These are phyloP conservation scores for Phacellophora camtschatica DNA, from an alignment of 30 jellyfish, hydroid and myxozoan species.

Conservation along the genomic window DNA sequence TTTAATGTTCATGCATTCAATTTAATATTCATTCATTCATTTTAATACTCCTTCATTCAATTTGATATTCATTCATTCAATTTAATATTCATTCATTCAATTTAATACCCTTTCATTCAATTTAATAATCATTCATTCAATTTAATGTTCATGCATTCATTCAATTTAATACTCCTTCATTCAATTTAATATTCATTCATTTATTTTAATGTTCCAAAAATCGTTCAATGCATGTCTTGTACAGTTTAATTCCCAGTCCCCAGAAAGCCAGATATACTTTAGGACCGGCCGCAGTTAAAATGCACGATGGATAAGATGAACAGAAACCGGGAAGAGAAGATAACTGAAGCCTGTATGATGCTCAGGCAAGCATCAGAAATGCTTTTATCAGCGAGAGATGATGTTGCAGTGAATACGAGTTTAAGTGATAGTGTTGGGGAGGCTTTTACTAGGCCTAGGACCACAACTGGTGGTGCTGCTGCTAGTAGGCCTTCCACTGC, in stretches of 20 bases:
- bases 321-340: background rate
- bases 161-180: background rate
- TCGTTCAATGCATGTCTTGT: background rate
- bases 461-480: background rate
- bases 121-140: no score
- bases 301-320: background rate
- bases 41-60: background rate
- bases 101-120: background rate
- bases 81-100: background rate
- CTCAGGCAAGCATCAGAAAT: background rate
- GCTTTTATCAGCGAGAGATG: background rate
- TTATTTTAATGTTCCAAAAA: background rate
- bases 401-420: background rate
- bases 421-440: background rate
- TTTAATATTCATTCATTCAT: background rate
- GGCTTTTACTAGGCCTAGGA: background rate
- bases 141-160: background rate
- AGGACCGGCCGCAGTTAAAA: no score
- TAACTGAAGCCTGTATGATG: background rate
- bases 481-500: background rate
- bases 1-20: background rate
- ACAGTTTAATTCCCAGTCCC: no score
- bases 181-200: background rate
- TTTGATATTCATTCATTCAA: background rate
- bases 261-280: no score